These are phyloP conservation scores for Lasiommata megera DNA, from an alignment of 2,888 invertebrate species.

Conservation along the genomic window DNA sequence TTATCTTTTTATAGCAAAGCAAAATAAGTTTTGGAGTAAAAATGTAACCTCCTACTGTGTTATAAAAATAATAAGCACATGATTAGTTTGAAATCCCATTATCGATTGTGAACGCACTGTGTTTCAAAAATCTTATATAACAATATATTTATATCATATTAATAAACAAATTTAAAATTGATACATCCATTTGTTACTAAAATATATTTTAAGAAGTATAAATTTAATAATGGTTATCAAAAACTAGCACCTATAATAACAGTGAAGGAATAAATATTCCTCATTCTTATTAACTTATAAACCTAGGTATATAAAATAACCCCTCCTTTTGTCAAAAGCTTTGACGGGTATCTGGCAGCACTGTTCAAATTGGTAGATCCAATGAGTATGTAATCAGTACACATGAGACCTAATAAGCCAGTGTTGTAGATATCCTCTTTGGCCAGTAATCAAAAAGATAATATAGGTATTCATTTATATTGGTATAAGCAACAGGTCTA, in stretches of 20 bases:
- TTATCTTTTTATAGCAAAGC: not conserved
- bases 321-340: not conserved
- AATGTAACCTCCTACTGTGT: too few relatives aligned
- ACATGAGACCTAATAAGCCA: too few relatives aligned
- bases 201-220: too few relatives aligned
- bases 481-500: not conserved
- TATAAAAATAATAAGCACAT: too few relatives aligned
- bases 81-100: too few relatives aligned
- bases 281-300: not conserved
- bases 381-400: too few relatives aligned
- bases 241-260: not conserved
- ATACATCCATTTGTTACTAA: too few relatives aligned
- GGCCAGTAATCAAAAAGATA: not conserved
- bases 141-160: too few relatives aligned
- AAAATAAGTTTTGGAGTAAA: not conserved
- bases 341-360: not conserved
- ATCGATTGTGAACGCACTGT: too few relatives aligned
- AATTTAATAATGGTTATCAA: not conserved
- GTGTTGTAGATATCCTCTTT: not conserved
- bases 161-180: too few relatives aligned
- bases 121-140: too few relatives aligned
- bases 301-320: not conserved
- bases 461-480: not conserved
- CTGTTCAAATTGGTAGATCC: not conserved
- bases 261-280: not conserved